Evolutionary conservation across 2,113 vertebrate species (phyloP).

Genomic region (Microtus montanus): DNA sequence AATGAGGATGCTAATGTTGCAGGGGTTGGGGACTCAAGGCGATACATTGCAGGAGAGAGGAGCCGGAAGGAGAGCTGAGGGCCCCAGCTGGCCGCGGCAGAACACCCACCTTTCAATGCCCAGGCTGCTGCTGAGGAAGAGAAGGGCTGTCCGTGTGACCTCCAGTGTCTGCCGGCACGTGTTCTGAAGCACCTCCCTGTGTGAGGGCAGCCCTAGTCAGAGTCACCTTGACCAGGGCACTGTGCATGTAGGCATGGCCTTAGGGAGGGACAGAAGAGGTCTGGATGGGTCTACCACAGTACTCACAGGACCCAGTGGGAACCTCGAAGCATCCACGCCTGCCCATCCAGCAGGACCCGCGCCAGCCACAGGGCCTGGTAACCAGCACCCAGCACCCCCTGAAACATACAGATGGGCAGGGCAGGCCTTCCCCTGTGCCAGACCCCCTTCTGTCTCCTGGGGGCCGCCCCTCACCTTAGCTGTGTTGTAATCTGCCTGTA

Average conservation of each 20-base stretch:
- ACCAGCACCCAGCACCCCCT: slow-evolving; percentile 88
- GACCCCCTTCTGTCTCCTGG: neutral
- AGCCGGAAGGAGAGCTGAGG: neutral
- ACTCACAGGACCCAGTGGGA: slow-evolving; percentile 92
- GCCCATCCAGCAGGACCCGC: slow-evolving; percentile 81
- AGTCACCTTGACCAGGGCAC: neutral
- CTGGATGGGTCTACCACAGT: accelerated
- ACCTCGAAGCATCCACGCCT: slow-evolving; percentile 89
- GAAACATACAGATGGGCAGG: slow-evolving; percentile 48
- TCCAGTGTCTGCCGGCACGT: slow-evolving; percentile 54
- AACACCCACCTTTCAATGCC: slow-evolving; percentile 31
- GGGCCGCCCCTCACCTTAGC: slow-evolving; percentile 87
- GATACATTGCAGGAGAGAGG: neutral
- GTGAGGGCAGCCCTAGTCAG: neutral
- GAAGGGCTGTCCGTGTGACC: slow-evolving; percentile 36
- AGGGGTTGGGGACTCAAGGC: neutral
- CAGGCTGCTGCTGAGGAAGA: slow-evolving; percentile 71
- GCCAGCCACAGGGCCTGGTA: slow-evolving; percentile 91
- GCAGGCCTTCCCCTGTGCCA: accelerated
- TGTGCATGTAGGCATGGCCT: accelerated
- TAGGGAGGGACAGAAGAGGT: accelerated
- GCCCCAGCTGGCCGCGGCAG: neutral
- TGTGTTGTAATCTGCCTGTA: slow-evolving; percentile 89
- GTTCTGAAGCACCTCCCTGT: slow-evolving; percentile 66
- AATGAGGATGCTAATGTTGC: accelerated